Conservation (phyloP, 1,140 invertebrate species). For the Procambarus virginalis region DNA sequence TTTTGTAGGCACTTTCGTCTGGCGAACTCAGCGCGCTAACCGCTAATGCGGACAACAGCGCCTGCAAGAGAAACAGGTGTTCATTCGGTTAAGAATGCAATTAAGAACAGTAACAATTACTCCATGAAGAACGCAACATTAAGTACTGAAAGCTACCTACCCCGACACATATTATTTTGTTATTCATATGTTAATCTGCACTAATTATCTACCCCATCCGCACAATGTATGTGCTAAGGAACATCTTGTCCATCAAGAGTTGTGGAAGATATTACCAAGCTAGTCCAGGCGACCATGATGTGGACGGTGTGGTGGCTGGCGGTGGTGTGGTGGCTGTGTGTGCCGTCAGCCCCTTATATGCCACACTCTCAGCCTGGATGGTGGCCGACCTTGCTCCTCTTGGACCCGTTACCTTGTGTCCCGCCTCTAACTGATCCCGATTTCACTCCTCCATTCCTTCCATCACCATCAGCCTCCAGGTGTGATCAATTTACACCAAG, state of each 20-base stretch:
- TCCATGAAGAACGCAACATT: too few species aligned
- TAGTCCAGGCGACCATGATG: conserved; percentile 52
- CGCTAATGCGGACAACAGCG: conserved; percentile 61
- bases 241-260: background rate
- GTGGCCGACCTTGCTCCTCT: conserved; percentile 15
- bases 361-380: background rate
- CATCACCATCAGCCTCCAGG: too few species aligned
- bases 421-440: conserved; percentile 14
- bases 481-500: too few species aligned
- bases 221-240: background rate
- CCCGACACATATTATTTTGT: too few species aligned
- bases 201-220: too few species aligned
- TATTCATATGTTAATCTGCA: too few species aligned
- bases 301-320: conserved; percentile 5
- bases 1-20: conserved; percentile 58
- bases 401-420: background rate
- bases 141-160: too few species aligned
- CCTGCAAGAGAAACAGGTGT: conserved; percentile 24
- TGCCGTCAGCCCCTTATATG: conserved; percentile 20
- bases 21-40: conserved; percentile 64
- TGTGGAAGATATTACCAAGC: conserved; percentile 31
- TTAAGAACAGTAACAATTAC: too few species aligned
- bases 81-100: background rate
- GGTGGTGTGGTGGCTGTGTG: conserved; percentile 8
- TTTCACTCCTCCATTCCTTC: background rate